These are phyloP conservation scores for Luidia sarsii DNA, from an alignment of 53 echinoderm and acorn worm genomes.

Conservation along the genomic window DNA sequence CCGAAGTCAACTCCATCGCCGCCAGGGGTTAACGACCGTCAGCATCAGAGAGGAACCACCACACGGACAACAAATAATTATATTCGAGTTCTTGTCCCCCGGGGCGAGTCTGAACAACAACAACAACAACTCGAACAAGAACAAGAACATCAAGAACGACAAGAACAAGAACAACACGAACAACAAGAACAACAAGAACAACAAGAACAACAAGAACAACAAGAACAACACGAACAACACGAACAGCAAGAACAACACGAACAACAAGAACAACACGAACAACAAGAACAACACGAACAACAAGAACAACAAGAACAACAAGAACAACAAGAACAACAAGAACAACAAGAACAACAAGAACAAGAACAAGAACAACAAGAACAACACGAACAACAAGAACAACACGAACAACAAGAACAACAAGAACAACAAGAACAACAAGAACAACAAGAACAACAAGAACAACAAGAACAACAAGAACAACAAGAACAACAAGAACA, in stretches of 20 bases:
- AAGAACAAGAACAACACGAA: background rate
- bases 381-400: background rate
- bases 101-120: too few species aligned
- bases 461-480: background rate
- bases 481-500: background rate
- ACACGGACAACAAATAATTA: too few species aligned
- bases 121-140: background rate
- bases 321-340: too few species aligned
- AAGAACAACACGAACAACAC: background rate
- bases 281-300: too few species aligned
- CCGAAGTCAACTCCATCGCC: too few species aligned
- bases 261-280: background rate
- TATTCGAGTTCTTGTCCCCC: too few species aligned
- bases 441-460: background rate
- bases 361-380: background rate
- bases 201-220: background rate
- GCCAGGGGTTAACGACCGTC: too few species aligned
- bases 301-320: too few species aligned
- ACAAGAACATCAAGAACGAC: background rate
- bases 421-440: background rate
- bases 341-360: background rate
- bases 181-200: background rate
- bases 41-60: too few species aligned
- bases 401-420: background rate
- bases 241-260: background rate